Evolutionary conservation across 2,113 vertebrate genomes (phyloP), one percentile per base, ranked within the genome.

Genomic region (Stictonetta naevosa): DNA sequence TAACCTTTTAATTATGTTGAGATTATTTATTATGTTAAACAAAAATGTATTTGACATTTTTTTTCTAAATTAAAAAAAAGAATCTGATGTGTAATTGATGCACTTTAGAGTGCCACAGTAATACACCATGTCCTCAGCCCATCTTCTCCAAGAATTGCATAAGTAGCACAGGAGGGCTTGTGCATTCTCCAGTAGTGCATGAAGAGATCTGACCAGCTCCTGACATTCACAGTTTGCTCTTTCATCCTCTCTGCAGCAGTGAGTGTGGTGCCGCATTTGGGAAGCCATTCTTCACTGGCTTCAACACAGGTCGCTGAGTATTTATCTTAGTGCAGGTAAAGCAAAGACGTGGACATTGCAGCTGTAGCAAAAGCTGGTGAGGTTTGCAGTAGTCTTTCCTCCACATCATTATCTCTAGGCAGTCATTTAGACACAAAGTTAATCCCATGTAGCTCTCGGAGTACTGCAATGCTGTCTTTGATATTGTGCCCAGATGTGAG

Each of bases 301-400:
- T 56, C 38, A 53, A 14, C n/a, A 52, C 11, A 14, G 0, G 0
- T 42, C 60, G 36, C 29, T 28, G 4, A 44, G 46, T 26, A 23
- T 13, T 60, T 40, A 13, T 36, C n/a, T 31, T 18, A 25, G 18
- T 2, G 14, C 55, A 33, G 8, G 29, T 8, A 33, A 42, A 42
- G 13, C 53, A 74, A 42, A 74, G 21, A 12, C 10, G 9, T 0
- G 13, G 34, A 34, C 1, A 0, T 2, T 34, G 23, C 36, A 80
- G n/a, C 23, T 31, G 9, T 53, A 53, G 33, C 8, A 66, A 34
- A 80, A 80, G 34, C 33, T 86, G 28, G 8, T 26, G 67, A 38
- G 23, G n/a, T 42, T 58, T 92, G 74, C 33, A 10, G 33, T n/a
- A 10, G 20, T 22, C 33, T 3, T 68, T 10, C 42, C 25, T 76